Evolutionary conservation across 2,888 invertebrate species (phyloP).

Genomic region (Eubasilissa splendida): DNA sequence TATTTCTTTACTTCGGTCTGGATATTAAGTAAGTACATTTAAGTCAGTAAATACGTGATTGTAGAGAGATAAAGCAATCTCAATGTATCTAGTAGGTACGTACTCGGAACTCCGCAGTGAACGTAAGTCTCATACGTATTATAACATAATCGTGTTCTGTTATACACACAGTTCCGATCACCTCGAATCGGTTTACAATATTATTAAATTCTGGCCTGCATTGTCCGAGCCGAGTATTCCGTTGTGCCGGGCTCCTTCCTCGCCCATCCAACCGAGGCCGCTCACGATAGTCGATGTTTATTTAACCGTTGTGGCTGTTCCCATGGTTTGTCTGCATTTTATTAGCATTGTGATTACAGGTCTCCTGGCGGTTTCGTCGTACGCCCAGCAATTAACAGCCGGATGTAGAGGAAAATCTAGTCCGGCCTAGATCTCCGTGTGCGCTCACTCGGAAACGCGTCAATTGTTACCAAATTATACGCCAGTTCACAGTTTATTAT

Average conservation of each 20-base stretch:
- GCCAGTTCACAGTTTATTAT: constrained; percentile 46
- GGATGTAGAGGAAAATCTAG: constrained; percentile 38
- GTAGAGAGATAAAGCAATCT: no score
- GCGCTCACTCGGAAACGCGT: constrained; percentile 40
- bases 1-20: no score
- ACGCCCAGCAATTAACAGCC: constrained; percentile 46
- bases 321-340: constrained; percentile 56
- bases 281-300: constrained; percentile 46
- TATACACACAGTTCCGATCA: no score
- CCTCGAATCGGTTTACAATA: no score
- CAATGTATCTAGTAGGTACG: no score
- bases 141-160: no score
- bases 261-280: constrained; percentile 30
- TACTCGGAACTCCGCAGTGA: no score
- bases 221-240: no score
- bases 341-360: constrained; percentile 57
- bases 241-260: constrained; percentile 5
- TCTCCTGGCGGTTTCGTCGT: constrained; percentile 41
- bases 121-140: no score
- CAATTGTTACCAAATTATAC: constrained; percentile 52
- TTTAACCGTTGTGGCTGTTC: constrained; percentile 50
- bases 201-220: no score
- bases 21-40: no score
- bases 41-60: no score
- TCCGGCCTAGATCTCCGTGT: constrained; percentile 8